Conservation (phyloP, 2,797 vertebrate genomes). For the Halcyon chelicuti region DNA sequence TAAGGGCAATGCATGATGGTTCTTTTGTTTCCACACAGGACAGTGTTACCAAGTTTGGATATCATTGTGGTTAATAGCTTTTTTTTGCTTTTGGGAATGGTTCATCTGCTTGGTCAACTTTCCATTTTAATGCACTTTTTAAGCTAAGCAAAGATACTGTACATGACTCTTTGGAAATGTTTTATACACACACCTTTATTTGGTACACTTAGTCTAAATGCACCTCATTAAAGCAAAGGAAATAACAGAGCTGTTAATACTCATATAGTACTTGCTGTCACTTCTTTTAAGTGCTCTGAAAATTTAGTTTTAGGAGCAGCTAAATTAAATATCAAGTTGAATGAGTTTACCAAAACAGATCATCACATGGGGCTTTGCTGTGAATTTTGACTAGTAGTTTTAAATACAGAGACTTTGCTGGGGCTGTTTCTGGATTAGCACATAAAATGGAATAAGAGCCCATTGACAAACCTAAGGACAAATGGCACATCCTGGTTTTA, state of each 20-base stretch:
- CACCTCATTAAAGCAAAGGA: background rate
- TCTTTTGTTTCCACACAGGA: background rate
- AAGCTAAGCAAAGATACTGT: background rate
- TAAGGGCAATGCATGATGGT: background rate
- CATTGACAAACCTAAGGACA: background rate
- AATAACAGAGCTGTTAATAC: background rate
- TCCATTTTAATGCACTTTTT: background rate
- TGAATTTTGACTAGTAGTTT: background rate
- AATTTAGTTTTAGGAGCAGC: background rate
- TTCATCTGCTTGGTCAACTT: background rate
- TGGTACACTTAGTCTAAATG: background rate
- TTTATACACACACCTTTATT: background rate
- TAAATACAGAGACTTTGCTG: background rate
- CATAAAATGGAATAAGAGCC: background rate
- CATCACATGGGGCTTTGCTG: background rate
- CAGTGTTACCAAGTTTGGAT: background rate
- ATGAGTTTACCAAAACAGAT: background rate
- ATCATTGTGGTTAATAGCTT: too few relatives aligned
- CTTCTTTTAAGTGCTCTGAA: background rate
- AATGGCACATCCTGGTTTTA: background rate
- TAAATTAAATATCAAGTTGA: background rate
- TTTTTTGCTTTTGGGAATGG: background rate
- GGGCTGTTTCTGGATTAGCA: background rate
- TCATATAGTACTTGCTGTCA: background rate
- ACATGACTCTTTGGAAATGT: background rate